Evolutionary conservation across 1,140 invertebrate genomes (phyloP).

Genomic region (Acromyrmex charruanus): DNA sequence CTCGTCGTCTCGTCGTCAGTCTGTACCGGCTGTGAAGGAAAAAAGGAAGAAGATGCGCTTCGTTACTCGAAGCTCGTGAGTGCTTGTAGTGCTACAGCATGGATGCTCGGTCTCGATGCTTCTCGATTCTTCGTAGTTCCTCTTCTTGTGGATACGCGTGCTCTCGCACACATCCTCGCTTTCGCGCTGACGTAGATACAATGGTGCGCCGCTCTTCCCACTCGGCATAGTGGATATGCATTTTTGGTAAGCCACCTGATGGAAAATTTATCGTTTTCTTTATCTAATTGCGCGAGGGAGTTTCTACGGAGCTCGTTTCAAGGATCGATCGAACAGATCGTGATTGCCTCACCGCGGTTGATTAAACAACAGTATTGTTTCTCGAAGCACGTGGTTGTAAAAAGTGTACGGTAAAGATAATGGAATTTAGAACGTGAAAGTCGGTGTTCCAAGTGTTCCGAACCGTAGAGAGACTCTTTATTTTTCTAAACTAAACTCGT

Average conservation of each 20-base stretch:
- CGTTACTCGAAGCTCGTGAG: background rate
- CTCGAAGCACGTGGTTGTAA: constrained; percentile 8
- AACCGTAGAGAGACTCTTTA: background rate
- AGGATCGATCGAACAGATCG: too few relatives aligned
- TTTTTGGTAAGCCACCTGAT: constrained; percentile 66
- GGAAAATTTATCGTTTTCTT: background rate
- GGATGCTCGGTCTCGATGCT: background rate
- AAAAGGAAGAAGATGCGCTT: constrained; percentile 3
- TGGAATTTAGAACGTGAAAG: constrained; percentile 55
- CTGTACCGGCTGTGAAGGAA: constrained; percentile 20
- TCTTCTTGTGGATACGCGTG: constrained; percentile 35
- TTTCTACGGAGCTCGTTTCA: background rate
- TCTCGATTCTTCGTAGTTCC: constrained; percentile 10
- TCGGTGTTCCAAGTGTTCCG: constrained; percentile 24
- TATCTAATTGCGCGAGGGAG: background rate
- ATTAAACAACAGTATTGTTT: constrained; percentile 12
- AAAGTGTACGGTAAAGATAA: constrained; percentile 20
- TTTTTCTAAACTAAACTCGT: background rate
- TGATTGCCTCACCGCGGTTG: background rate
- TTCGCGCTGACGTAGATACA: constrained; percentile 27
- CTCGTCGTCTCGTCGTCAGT: background rate
- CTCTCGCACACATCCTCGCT: constrained; percentile 11
- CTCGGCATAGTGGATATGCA: constrained; percentile 66
- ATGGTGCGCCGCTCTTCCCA: constrained; percentile 11
- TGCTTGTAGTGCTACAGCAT: constrained; percentile 9